A percentile compares a stretch with the other conserved stretches of the same genome.
Evolutionary conservation across 2,113 vertebrate genomes (phyloP).

Genomic region (Microcebus griseorufus): DNA sequence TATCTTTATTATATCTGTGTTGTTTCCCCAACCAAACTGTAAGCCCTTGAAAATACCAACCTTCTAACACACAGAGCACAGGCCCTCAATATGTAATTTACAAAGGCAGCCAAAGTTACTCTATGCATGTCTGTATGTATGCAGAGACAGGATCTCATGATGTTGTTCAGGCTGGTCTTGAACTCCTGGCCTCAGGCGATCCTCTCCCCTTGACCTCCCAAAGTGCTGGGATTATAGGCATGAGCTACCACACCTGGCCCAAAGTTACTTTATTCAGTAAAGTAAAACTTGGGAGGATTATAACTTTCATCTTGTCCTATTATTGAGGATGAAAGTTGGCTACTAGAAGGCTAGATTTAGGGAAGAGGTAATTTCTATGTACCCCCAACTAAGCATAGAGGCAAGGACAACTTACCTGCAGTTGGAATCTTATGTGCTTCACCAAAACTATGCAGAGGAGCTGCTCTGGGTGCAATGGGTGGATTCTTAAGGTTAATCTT

Average conservation of each 20-base stretch:
- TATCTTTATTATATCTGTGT: neutral
- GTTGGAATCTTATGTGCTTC: conserved; percentile 69
- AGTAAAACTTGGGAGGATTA: neutral
- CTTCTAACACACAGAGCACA: neutral
- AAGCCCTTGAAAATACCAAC: conserved; percentile 7
- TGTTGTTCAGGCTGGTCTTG: no score
- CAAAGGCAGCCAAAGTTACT: neutral
- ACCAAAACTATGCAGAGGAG: conserved; percentile 71
- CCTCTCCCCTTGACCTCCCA: no score
- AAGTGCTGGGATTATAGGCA: no score
- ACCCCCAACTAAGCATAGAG: neutral
- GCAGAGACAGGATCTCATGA: no score
- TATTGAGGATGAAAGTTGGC: neutral
- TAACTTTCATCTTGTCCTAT: neutral
- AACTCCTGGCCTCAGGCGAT: no score
- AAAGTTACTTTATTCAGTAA: neutral
- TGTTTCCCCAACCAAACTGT: neutral
- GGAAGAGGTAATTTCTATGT: neutral
- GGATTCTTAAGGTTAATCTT: conserved; percentile 75
- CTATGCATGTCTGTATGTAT: neutral
- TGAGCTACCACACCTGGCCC: neutral
- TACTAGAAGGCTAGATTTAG: neutral
- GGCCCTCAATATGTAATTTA: neutral
- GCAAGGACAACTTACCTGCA: conserved; percentile 70
- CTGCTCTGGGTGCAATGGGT: conserved; percentile 75